Base-by-base conservation (phyloP, 2,797 vertebrate genomes). In the Pseudochirops cupreus region DNA sequence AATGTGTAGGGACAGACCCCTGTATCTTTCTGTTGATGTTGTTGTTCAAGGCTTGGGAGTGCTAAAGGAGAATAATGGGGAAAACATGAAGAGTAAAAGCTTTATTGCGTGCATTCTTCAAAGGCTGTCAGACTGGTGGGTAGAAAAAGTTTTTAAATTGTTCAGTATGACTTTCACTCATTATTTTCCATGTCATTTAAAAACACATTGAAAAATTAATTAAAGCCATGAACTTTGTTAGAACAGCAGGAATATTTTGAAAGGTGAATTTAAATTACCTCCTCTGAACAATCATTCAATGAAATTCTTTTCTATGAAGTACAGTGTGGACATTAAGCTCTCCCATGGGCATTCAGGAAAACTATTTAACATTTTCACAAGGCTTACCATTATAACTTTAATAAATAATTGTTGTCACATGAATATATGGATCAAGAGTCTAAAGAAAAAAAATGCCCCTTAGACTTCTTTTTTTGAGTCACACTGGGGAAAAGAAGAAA, bases 351-450 rank as follows among this genome's bases (percentile, higher is more conserved):
- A 95, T 98, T 67, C 3, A 59, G 94, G 92, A 93, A 89, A 94
- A 52, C 56, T 62, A 46, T 94, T 97, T 97, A 95, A 92, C 94
- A 94, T 97, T 95, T 82, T 91, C 62, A 50, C n/a, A 97, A 97
- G 96, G 95, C 93, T 94, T 91, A 94, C 54, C 92, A 39, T 97
- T 93, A 74, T 82, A 94, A 58, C 95, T 92, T 55, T 53, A 94
- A 91, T 93, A 94, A 96, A 95, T 97, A 93, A 57, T 54, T 97
- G 95, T 97, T 97, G 94, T 97, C 93, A 56, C 97, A 96, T 97
- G 95, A 98, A 97, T 97, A 13, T n/a, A 67, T 13, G 31, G 58
- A 97, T 97, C 95, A 95, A 92, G 16, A 97, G 33, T 92, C 95
- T 93, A 93, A 97, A 92, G 46, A 4, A 54, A 54, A 87, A 93